Percentiles rank a stretch among this genome's conserved stretches.
Conservation (phyloP, 92 coral and sea anemone genomes). For the Parazoanthus atlanticus region DNA sequence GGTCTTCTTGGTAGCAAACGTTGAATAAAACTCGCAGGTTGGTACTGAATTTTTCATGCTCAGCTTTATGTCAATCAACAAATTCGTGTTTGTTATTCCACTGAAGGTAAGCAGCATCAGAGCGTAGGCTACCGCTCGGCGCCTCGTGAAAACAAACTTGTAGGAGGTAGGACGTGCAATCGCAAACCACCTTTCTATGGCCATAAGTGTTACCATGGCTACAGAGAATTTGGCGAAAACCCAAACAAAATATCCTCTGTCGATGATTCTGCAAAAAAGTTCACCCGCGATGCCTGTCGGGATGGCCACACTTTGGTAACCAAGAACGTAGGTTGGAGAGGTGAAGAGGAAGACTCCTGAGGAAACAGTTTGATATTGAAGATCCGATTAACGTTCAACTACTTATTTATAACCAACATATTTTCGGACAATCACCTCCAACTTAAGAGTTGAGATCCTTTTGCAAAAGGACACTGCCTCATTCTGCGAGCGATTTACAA, state of each 20-base stretch:
- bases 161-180: constrained; percentile 29
- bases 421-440: too few species aligned
- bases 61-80: constrained; percentile 17
- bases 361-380: neutral
- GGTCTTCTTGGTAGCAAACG: constrained; percentile 24
- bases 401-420: neutral
- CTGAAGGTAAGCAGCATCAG: constrained; percentile 3
- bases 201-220: constrained; percentile 39
- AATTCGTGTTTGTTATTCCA: constrained; percentile 25
- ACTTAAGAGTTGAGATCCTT: too few species aligned
- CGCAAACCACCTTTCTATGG: constrained; percentile 42
- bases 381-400: neutral
- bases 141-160: constrained; percentile 17
- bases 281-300: constrained; percentile 44
- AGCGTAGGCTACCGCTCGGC: constrained; percentile 1
- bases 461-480: too few species aligned
- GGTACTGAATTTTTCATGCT: constrained; percentile 2
- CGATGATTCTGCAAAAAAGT: constrained; percentile 36
- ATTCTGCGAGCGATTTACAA: too few species aligned
- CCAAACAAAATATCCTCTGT: constrained; percentile 44
- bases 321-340: constrained; percentile 40
- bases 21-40: constrained; percentile 22
- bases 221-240: constrained; percentile 34
- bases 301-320: constrained; percentile 5
- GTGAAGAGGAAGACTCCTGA: constrained; percentile 8